Base-by-base conservation (phyloP, 2,113 vertebrate species). In the Erythrocercus mccallii region DNA sequence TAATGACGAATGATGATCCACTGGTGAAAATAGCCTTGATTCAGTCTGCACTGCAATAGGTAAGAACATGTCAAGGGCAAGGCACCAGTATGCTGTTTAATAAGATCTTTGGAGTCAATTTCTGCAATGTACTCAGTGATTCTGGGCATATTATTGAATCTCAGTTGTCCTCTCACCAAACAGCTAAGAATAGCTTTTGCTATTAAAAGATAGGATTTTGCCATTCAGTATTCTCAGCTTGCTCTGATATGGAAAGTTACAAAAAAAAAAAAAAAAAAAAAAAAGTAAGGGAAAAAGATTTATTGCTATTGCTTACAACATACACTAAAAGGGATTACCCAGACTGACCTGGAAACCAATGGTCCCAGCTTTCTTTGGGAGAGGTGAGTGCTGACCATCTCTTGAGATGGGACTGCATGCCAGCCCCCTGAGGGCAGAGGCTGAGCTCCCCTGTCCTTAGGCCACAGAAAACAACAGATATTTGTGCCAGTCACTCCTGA, bases 121-220 rank as follows among this genome's bases (percentile, higher is more conserved):
- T 90, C 30, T 87, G 53, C 3, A 31, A 68, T 3, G 3, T 23
- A 76, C 56, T 18, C 1, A 1, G 35, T 81, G 86, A 86, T 88
- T 92, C 70, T 3, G 5, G 30, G 17, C n/a, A 42, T 74, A 58
- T 88, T 62, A 66, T n/a, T 88, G 86, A 58, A 66, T 70, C 35
- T 86, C 82, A 56, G 12, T 65, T 90, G 76, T 85, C 44, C 30
- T 95, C 51, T 92, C 48, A 85, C 42, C 3, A 7, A 85, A 51
- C 12, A 69, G 9, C 66, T 93, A 66, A 84, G 73, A 92, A 91
- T 37, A 94, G 56, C 35, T 84, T 71, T 54, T 61, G 23, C 66
- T 85, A 88, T 91, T 85, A 76, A 84, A 94, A 86, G 57, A 40
- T 3, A 69, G 31, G 18, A 27, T 68, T 69, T 94, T 53, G 31